Evolutionary conservation across 1,140 invertebrate genomes (phyloP), one percentile per base, ranked within the genome.

Genomic region (Vollenhovia emeryi): DNA sequence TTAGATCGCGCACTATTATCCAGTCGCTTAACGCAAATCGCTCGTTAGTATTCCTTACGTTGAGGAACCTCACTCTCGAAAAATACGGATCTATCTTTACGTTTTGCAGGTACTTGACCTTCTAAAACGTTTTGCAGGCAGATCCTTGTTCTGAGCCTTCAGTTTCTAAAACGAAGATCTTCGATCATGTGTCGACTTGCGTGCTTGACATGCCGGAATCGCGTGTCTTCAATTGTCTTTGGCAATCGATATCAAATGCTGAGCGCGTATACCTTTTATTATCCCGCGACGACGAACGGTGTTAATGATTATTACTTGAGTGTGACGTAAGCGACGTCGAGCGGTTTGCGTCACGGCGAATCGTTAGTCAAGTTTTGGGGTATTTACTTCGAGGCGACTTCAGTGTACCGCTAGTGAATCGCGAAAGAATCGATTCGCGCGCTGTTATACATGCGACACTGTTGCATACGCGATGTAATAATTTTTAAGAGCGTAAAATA

Each of bases 191-290:
- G 27, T 24, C 43, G 18, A 18, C 7, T 59, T 40, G 21, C 13
- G 13, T 75, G 68, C 27, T 24, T n/a, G 33, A 75, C 15, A 40
- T 75, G 15, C 13, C 7, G 2, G 18, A 55, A 59, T 75, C 21
- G 52, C 30, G 4, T 60, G 36, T 24, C 52, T 40, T 59, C 36
- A 75, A 75, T 75, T 43, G 40, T 57, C n/a, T 43, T n/a, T 40
- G 24, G 6, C 5, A 73, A 11, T 36, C 15, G 13, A 55, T 33
- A 21, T 7, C 15, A 27, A 33, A 74, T 75, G n/a, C 59, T 5
- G 27, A 18, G n/a, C 43, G n/a, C 30, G 13, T 78, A 48, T 21
- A 78, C 15, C 27, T 36, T 78, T 78, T 21, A 78, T 68, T 79
- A 13, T 13, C 13, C 24, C 15, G 33, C 36, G 27, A n/a, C 27